A percentile compares a stretch with the other conserved stretches of the same genome.
Conservation (phyloP, 2,888 invertebrate genomes). For the Sminthurinus aureus region DNA sequence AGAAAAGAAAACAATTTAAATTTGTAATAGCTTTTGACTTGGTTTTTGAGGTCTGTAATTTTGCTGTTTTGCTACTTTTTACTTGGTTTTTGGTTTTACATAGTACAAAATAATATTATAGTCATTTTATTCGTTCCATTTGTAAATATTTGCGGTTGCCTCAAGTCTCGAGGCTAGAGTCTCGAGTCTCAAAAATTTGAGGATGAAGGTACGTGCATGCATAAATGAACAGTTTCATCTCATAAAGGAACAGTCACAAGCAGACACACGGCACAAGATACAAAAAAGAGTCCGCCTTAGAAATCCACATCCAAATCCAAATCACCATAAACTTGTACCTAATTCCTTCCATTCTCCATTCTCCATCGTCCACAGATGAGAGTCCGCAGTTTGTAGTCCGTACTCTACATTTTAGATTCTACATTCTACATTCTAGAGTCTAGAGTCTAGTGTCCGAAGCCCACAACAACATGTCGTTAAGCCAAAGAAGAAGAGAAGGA, state of each 20-base stretch:
- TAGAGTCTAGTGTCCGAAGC: not conserved
- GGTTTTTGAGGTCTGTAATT: not conserved
- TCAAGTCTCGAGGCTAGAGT: not conserved
- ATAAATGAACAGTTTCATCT: constrained; percentile 4
- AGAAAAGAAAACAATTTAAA: not conserved
- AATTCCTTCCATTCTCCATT: too few species aligned
- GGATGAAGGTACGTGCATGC: constrained; percentile 1
- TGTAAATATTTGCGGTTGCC: too few species aligned
- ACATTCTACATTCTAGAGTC: too few species aligned
- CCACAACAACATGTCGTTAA: not conserved
- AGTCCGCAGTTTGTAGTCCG: too few species aligned
- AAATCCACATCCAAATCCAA: not conserved
- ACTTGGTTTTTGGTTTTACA: not conserved
- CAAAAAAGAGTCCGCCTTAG: not conserved
- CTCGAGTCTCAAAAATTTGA: not conserved
- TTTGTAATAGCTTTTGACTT: not conserved
- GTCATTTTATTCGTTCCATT: not conserved
- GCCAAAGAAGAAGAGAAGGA: not conserved
- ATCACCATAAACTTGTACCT: too few species aligned
- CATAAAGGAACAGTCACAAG: not conserved
- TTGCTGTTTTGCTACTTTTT: not conserved
- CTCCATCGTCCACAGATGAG: too few species aligned
- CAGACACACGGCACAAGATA: too few species aligned
- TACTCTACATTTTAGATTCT: too few species aligned
- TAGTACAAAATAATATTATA: not conserved